Conservation (phyloP, 2,113 vertebrate species). For the Hippocampus barbouri region DNA sequence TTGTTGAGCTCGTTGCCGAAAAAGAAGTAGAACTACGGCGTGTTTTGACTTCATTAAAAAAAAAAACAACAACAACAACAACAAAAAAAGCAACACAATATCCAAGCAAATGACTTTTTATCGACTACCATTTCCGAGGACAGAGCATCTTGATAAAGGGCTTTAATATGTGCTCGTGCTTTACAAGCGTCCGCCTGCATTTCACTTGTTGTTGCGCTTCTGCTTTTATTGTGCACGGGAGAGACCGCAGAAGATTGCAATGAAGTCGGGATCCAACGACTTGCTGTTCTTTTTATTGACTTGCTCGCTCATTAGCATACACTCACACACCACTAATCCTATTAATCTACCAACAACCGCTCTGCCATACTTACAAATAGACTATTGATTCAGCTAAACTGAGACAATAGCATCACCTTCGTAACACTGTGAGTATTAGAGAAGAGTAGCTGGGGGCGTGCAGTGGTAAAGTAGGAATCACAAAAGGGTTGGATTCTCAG, state of each 20-base stretch:
- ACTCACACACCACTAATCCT: neutral
- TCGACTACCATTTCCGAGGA: constrained; percentile 3
- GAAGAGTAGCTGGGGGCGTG: neutral
- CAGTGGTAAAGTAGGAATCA: no score
- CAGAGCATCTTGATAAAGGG: constrained; percentile 4
- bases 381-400: neutral
- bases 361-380: neutral
- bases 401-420: neutral
- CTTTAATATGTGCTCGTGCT: constrained; percentile 5
- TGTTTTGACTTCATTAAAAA: neutral
- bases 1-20: neutral
- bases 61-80: no score
- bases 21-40: neutral
- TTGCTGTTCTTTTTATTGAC: constrained; percentile 1
- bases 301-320: neutral
- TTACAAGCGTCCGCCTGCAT: constrained; percentile 1
- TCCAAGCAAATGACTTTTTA: constrained; percentile 1
- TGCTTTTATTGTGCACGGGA: constrained; percentile 3
- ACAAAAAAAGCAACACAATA: neutral
- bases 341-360: neutral
- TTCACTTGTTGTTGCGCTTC: neutral
- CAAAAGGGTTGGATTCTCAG: no score
- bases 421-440: neutral
- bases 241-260: neutral
- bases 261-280: neutral